phyloP scores from a whole-genome alignment of 2,797 vertebrate genomes.

The Semotilus atromaculatus region DNA sequence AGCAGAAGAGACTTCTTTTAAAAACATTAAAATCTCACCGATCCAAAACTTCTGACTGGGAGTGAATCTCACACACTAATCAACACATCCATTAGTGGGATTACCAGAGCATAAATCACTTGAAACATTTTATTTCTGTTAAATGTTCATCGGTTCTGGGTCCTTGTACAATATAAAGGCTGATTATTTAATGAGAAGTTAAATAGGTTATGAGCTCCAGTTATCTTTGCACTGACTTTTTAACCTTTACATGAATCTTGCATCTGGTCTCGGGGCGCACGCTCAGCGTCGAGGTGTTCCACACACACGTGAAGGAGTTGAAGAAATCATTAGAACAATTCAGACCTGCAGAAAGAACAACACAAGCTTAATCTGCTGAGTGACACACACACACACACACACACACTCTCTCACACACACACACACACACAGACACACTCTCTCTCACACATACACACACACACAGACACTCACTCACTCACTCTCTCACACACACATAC shows the following conservation, averaged over 20 bases:
- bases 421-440: no score
- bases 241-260: accelerated
- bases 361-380: neutral
- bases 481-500: no score
- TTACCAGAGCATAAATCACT: neutral
- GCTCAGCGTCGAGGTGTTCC: neutral
- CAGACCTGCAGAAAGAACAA: constrained; percentile 20
- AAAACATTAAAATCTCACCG: no score
- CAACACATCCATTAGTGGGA: neutral
- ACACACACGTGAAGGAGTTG: constrained; percentile 31
- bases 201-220: neutral
- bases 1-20: no score
- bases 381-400: neutral
- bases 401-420: neutral
- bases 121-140: no score
- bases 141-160: no score
- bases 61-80: no score
- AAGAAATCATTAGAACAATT: constrained; percentile 12
- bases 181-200: neutral
- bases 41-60: no score
- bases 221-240: accelerated
- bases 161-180: no score
- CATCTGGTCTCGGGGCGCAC: neutral
- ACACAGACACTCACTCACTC: no score
- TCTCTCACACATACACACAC: neutral